Base-by-base conservation (phyloP, 2,113 vertebrate species). In the Campylorhamphus procurvoides region DNA sequence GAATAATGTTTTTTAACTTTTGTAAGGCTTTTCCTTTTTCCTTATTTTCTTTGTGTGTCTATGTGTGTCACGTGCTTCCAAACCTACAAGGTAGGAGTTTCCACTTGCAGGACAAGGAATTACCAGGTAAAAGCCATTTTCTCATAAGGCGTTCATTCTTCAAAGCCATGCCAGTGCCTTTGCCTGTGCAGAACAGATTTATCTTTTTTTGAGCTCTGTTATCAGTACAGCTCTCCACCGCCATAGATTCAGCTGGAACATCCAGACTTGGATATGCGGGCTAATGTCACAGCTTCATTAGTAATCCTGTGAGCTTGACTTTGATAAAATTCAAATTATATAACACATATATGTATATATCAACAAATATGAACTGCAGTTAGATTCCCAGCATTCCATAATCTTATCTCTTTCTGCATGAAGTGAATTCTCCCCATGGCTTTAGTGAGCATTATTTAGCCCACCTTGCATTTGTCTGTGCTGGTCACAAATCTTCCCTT, bases 31-130 rank as follows among this genome's bases (percentile, higher is more conserved):
- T 44, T 44, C 27, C 4, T 46, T 63, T 8, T 8, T 72, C 33
- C 28, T 5, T 46, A 56, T 9, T 7, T 3, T 40, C 11, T 40
- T 11, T 40, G 40, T 40, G 40, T 40, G 40, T 40, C 40, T 40
- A 11, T 40, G 40, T 40, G 40, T 46, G 44, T 46, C 27, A 25
- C 0, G 0, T 60, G 15, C 18, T 86, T 87, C 59, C 29, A 64
- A 42, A 50, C 33, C 37, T 80, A 5, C 9, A 40, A 27, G 24
- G 13, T 58, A 66, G 14, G 27, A 39, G 16, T 60, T 78, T 81
- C 28, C 25, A 14, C 37, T 71, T 66, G 16, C 29, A 64, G 28
- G 24, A 35, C 1, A 12, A 42, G 42, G 52, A 85, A 63, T 72
- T 46, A 28, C 25, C 39, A 47, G 9, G 11, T 72, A 77, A 89